Evolutionary conservation across 2,113 vertebrate species (phyloP).

Genomic region (Mirza zaza): DNA sequence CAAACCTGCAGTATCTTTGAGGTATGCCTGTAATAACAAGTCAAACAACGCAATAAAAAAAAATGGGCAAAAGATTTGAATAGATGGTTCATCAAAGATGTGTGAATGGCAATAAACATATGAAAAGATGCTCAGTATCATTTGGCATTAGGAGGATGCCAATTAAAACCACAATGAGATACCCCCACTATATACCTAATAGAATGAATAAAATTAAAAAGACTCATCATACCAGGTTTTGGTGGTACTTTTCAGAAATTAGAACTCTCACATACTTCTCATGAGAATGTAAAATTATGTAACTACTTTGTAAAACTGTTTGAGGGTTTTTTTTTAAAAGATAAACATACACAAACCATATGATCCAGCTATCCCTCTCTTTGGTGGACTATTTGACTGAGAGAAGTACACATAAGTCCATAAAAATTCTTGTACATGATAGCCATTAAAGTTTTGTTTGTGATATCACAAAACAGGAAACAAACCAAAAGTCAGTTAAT

Average conservation of each 20-base stretch:
- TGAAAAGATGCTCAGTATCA: neutral
- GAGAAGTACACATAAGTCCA: neutral
- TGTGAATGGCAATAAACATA: neutral
- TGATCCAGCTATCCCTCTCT: neutral
- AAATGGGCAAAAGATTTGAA: neutral
- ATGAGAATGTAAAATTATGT: neutral
- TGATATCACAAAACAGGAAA: neutral
- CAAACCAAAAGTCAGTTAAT: slow-evolving; percentile 2
- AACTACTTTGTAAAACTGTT: neutral
- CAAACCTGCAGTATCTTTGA: neutral
- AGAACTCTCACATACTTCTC: neutral
- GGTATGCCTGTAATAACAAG: too few relatives aligned
- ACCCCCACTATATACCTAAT: too few relatives aligned
- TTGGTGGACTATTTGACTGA: neutral
- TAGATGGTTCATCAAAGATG: neutral
- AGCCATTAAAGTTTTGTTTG: neutral
- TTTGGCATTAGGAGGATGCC: neutral
- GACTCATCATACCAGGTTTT: neutral
- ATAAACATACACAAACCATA: neutral
- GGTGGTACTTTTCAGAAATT: neutral
- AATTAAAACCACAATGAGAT: neutral
- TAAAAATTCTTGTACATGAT: neutral
- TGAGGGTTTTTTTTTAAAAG: neutral
- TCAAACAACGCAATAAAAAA: too few relatives aligned
- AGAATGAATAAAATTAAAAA: neutral